phyloP scores from a whole-genome alignment of 2,797 vertebrate species.

The Iguana delicatissima region DNA sequence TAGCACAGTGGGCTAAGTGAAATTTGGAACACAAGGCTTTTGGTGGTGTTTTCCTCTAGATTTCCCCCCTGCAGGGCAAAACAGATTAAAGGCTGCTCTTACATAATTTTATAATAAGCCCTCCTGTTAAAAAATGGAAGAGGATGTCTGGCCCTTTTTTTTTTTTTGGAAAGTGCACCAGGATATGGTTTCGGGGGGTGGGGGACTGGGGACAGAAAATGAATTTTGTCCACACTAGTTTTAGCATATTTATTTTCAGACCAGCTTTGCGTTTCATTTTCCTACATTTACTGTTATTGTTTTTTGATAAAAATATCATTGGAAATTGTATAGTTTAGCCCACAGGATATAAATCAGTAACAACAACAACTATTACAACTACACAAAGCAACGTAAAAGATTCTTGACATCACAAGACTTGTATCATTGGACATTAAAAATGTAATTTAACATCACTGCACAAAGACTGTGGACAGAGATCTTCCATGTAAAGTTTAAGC shows the following conservation, averaged over 20 bases:
- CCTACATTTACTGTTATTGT: not conserved
- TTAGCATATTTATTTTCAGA: not conserved
- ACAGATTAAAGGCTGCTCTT: too few species aligned
- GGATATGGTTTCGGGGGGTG: not conserved
- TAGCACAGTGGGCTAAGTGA: not conserved
- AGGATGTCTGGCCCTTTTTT: too few species aligned
- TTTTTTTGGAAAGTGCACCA: too few species aligned
- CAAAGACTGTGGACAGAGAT: not conserved
- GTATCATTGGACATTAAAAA: not conserved
- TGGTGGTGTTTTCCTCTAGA: too few species aligned
- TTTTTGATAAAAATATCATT: not conserved
- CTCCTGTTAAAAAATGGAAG: too few species aligned
- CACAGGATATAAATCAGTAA: too few species aligned
- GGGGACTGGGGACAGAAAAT: not conserved
- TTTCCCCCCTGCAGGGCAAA: too few species aligned
- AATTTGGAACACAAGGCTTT: too few species aligned
- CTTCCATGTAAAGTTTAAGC: not conserved
- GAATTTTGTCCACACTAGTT: not conserved
- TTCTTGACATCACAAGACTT: constrained; percentile 3
- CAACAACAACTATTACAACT: not conserved
- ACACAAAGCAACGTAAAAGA: not conserved
- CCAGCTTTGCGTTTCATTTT: not conserved
- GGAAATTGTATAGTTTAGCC: constrained; percentile 5
- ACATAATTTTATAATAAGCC: too few species aligned
- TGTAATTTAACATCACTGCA: not conserved